Evolutionary conservation across 2,888 invertebrate species (phyloP), one percentile per base, ranked within the genome.

Genomic region (Ophonus ardosiacus): DNA sequence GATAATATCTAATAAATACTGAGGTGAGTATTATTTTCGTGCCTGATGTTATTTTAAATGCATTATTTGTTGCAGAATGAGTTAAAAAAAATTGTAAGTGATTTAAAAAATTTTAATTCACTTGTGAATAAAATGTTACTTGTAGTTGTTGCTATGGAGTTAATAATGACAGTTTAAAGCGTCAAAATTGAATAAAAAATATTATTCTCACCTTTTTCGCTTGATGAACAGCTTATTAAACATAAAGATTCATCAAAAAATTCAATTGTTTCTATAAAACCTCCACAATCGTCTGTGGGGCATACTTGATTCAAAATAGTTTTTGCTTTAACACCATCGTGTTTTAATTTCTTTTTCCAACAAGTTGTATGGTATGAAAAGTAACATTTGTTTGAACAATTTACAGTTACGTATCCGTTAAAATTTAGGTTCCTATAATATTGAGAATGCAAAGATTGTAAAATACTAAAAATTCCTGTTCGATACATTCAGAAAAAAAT

Each of bases 281-380:
- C 84, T 4, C 7, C n/a, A 56, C 84, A 84, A 78, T 78, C 78
- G 31, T 65, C 78, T 31, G 84, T 84, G 7, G n/a, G 7, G 31
- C 84, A 84, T 51, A 40, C 6, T 15, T 15, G 10, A 13, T 84
- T 61, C 17, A 84, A 24, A 8, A 65, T 0, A 31, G 24, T 7
- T 24, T 63, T 63, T 5, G 17, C 51, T 78, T 84, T 84, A 17
- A 61, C 8, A 8, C 65, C 38, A n/a, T 65, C 78, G 7, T 7
- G 13, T 63, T 78, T 78, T 13, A 63, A 8, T 17, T 78, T 63
- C 15, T 15, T 78, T 78, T 84, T 84, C 84, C 84, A 84, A 51
- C 84, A 84, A 13, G 5, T 0, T 15, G 63, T 15, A 24, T 84
- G 84, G 78, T 84, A 84, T n/a, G 51, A 43, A n/a, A 63, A 63